Evolutionary conservation across 2,113 vertebrate genomes (phyloP).

Genomic region (Xiphorhynchus elegans): DNA sequence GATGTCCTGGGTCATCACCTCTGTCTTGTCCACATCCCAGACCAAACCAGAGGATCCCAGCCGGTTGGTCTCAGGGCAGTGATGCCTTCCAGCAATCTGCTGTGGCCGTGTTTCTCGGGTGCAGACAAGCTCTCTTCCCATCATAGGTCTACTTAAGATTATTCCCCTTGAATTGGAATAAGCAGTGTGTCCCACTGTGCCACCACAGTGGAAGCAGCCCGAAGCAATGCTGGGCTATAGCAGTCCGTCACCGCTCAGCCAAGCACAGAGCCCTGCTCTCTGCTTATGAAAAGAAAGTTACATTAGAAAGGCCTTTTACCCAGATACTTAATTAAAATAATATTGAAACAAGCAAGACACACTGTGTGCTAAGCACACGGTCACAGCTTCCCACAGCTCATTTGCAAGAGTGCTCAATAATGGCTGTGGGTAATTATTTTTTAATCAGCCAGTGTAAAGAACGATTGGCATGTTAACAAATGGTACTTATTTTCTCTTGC

Average conservation of each 20-base stretch:
- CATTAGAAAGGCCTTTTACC: constrained; percentile 60
- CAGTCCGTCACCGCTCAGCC: fast-evolving
- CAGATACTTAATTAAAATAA: constrained; percentile 72
- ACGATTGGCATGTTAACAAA: constrained; percentile 65
- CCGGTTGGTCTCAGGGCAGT: fast-evolving
- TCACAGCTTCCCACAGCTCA: constrained; percentile 66
- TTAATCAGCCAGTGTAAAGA: constrained; percentile 70
- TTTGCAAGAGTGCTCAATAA: constrained; percentile 65
- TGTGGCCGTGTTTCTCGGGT: fast-evolving
- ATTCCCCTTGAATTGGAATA: not conserved
- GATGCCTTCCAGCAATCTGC: not conserved
- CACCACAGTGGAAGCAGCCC: not conserved
- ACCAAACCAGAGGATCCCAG: not conserved
- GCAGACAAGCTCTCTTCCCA: not conserved
- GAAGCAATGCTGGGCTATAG: not conserved
- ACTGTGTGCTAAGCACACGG: constrained; percentile 16
- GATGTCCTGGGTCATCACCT: not conserved
- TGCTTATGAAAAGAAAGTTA: constrained; percentile 35
- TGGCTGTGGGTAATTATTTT: constrained; percentile 70
- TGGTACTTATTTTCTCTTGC: constrained; percentile 51
- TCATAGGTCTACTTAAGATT: not conserved
- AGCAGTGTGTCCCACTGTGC: not conserved
- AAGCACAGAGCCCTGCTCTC: not conserved
- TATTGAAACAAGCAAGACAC: constrained; percentile 61
- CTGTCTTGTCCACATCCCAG: not conserved